Base-by-base conservation (phyloP, 2,797 vertebrate genomes). In the Myiotriccus ornatus region DNA sequence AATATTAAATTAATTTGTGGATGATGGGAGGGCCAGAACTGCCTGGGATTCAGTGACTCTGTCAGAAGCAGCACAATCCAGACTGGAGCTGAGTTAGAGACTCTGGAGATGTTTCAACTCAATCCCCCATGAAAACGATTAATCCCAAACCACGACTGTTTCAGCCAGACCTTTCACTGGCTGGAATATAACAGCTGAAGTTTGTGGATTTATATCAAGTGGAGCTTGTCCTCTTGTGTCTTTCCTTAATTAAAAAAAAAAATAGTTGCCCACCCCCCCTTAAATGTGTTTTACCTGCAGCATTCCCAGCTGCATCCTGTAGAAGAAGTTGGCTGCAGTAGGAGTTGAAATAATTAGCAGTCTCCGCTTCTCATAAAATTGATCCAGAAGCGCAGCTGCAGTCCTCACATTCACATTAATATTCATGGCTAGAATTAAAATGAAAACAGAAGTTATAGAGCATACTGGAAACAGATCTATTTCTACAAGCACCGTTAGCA, bases 351-450 rank as follows among this genome's bases (percentile, higher is more conserved):
- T 98, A 94, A 99, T 98, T 89, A 99, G 97, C 77, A 99, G 97
- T 50, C 99, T 98, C 35, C 99, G 98, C 96, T 99, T 99, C 98
- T 99, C 99, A 88, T 99, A 99, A 98, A 99, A 99, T 56, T 99
- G 99, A 96, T 99, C 99, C 96, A 99, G 97, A 85, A 99, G 98
- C 8, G 98, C 99, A 12, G 99, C 99, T 56, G 99, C 99, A 10
- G 98, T 98, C 75, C 98, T 98, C 89, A 99, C 98, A 7, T 98
- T 98, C 93, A 99, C 98, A 89, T 99, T 99, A 94, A 99, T 98
- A 96, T 98, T 99, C 99, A 99, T 99, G 81, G 99, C 99, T 99
- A 96, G 55, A 97, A 97, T 85, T 25, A 88, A 94, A 91, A 85
- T 81, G 37, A 65, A 93, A 87, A 46, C 17, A 47, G 46, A 90